Evolutionary conservation across 2,888 invertebrate species (phyloP).

Genomic region (Noctua pronuba): DNA sequence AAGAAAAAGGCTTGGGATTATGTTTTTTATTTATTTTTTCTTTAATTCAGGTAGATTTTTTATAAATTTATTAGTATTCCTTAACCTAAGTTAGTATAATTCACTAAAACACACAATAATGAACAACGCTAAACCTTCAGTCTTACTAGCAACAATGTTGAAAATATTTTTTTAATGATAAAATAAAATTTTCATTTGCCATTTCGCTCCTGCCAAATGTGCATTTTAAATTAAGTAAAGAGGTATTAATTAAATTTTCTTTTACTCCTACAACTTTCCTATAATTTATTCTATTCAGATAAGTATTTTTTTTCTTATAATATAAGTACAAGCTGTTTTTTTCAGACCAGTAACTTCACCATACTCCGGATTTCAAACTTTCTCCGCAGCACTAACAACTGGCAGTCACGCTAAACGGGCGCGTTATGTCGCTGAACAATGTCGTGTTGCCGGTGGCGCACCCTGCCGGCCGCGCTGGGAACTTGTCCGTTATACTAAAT

Average conservation of each 20-base stretch:
- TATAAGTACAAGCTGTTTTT: neutral
- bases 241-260: neutral
- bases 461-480: constrained; percentile 44
- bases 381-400: constrained; percentile 66
- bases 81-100: no score
- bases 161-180: no score
- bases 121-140: no score
- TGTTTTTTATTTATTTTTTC: no score
- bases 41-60: no score
- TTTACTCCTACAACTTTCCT: neutral
- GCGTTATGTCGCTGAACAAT: constrained; percentile 66
- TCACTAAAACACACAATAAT: no score
- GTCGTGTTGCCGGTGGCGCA: constrained; percentile 63
- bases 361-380: constrained; percentile 4
- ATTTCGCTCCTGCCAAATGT: neutral
- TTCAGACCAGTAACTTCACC: constrained; percentile 23
- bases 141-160: no score
- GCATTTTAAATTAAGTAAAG: neutral
- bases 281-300: neutral
- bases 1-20: no score
- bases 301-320: no score
- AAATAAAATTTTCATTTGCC: neutral
- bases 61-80: no score
- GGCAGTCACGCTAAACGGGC: constrained; percentile 65
- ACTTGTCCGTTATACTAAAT: constrained; percentile 57